A percentile compares a stretch with the other conserved stretches of the same genome.
These are phyloP conservation scores for Ciconia boyciana DNA, from an alignment of 2,113 vertebrate genomes.

Conservation along the genomic window DNA sequence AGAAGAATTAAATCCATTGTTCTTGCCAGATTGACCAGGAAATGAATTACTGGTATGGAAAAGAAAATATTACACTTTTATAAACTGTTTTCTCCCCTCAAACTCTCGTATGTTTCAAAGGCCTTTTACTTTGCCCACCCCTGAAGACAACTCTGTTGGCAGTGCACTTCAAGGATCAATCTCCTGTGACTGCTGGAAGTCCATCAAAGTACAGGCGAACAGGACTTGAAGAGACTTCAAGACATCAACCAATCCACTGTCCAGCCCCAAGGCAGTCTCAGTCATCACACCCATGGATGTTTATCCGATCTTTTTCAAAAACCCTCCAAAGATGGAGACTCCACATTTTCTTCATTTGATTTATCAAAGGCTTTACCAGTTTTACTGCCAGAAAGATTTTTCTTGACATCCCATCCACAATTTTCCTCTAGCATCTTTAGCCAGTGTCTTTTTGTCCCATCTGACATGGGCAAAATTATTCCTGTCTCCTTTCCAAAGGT, in stretches of 20 bases:
- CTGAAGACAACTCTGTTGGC: neutral
- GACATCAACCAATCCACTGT: neutral
- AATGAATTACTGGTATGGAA: neutral
- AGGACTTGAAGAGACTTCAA: neutral
- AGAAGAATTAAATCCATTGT: neutral
- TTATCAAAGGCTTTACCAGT: neutral
- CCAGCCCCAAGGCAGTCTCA: neutral
- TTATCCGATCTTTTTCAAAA: neutral
- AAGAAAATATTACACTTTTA: neutral
- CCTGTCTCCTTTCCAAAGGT: neutral
- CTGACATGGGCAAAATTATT: neutral
- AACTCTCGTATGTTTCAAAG: neutral
- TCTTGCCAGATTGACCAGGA: neutral
- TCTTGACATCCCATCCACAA: neutral
- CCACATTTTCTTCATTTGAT: neutral
- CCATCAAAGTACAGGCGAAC: neutral
- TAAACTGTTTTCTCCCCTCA: neutral
- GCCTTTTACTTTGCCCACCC: neutral
- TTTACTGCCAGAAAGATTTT: neutral
- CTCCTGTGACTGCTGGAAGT: neutral
- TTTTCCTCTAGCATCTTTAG: neutral
- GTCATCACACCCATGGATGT: neutral
- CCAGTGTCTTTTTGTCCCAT: neutral
- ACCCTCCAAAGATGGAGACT: fast-evolving
- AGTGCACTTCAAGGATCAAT: neutral